Base-by-base conservation (phyloP, 2,797 vertebrate genomes). In the Presbytis comata region DNA sequence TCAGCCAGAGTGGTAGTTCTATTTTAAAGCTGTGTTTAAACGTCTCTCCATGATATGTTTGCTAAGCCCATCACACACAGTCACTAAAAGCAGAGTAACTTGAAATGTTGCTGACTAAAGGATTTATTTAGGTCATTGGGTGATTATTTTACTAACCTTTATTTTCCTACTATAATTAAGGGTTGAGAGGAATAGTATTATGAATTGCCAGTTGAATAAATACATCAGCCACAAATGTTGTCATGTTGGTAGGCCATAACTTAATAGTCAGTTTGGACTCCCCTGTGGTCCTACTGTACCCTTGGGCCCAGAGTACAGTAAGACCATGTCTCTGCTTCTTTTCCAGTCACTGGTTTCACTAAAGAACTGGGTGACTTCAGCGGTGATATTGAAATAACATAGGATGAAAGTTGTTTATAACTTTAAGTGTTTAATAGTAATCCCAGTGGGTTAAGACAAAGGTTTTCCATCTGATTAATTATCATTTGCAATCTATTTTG, bases 21-120 rank as follows among this genome's bases (percentile, higher is more conserved):
- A 0, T 84, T 95, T 84, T 88, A 84, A 90, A 70, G n/a, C 26
- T 92, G 9, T 86, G 22, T 78, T 95, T 44, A 74, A 88, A 95
- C 91, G 76, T 93, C 44, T 91, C 4, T 41, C 92, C 41, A 22
- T 82, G 5, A 1, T 55, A 17, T 59, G 2, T 91, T 98, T 79
- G 6, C 53, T 67, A 50, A 76, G 28, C 21, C 17, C 82, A 6
- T 82, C 75, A 64, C 30, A 39, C 0, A 36, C 16, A 80, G 41
- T 89, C 44, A 70, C 8, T 64, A 28, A 57, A 93, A 93, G 50
- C 50, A 91, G 70, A 84, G 14, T 59, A 64, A 9, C 4, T 33
- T 84, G 57, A 50, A 82, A 89, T 88, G 16, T 46, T 81, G 46
- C 22, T 80, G 48, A 81, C 61, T 55, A 30, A 80, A 50, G 55